Evolutionary conservation across 2,113 vertebrate species (phyloP), one percentile per base, ranked within the genome.

Genomic region (Xiphophorus maculatus): DNA sequence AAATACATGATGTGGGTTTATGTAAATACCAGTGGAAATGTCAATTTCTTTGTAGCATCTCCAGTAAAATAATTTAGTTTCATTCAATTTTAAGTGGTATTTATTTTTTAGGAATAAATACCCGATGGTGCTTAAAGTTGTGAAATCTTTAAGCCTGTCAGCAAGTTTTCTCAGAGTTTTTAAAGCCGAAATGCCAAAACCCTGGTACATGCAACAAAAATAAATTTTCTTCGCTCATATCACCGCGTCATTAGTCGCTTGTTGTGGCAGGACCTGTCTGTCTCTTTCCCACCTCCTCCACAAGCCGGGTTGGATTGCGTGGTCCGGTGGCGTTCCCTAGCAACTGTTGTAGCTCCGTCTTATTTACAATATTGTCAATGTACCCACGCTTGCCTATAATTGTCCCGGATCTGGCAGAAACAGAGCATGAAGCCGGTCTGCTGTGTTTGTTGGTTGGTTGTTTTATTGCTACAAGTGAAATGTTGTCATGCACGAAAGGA

Each of bases 241-340:
- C 72, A 51, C 63, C 29, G 29, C 42, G 8, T 51, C 77, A 62
- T 69, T 62, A 66, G 70, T 73, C 71, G n/a, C 70, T 68, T 69
- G 40, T 71, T 67, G 61, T 86, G 85, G 66, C 64, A 83, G 54
- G 73, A 58, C 37, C 15, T 8, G 22, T 25, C 51, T 17, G 63
- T 80, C 70, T 84, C 74, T 66, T 67, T n/a, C 8, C 51, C 22
- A 58, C 51, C 64, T 82, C 80, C 71, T 83, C 78, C 63, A 72
- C 61, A 61, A 74, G n/a, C 70, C 72, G 62, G 73, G 51, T 54
- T 62, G 44, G 70, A 84, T 84, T 40, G 73, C 89, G 76, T 82
- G 76, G 78, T 75, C 58, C 83, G 62, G 66, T 73, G 80, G 48
- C 83, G 91, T 92, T 92, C 77, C 92, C 87, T 90, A 90, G 91